A percentile compares a stretch with the other conserved stretches of the same genome.
phyloP scores from a whole-genome alignment of 2,797 vertebrate species.

The Artibeus jamaicensis region DNA sequence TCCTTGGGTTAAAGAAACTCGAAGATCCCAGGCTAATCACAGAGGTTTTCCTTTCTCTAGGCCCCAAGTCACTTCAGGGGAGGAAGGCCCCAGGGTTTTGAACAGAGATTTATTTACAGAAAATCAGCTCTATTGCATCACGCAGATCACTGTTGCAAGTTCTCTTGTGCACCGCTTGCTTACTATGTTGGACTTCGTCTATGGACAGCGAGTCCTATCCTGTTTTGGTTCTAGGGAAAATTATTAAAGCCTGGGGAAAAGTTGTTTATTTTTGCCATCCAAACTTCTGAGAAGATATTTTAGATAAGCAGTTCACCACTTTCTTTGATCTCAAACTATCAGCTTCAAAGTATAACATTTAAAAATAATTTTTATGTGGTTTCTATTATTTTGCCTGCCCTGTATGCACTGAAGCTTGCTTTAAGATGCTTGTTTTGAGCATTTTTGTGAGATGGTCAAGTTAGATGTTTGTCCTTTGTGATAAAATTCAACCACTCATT shows the following conservation, averaged over 20 bases:
- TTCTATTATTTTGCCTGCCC: conserved; percentile 63
- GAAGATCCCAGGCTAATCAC: neutral
- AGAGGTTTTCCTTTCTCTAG: neutral
- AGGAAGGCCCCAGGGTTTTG: neutral
- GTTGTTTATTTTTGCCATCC: conserved; percentile 71
- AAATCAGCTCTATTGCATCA: neutral
- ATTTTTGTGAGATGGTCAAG: conserved; percentile 71
- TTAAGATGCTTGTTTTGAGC: conserved; percentile 59
- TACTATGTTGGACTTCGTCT: neutral
- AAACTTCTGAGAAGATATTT: conserved; percentile 67
- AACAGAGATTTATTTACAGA: neutral
- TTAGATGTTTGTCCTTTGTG: conserved; percentile 55
- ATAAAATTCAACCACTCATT: conserved; percentile 45
- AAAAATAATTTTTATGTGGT: conserved; percentile 69
- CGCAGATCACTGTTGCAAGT: neutral
- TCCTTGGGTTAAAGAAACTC: neutral
- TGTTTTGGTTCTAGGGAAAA: conserved; percentile 49
- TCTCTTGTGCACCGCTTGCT: neutral
- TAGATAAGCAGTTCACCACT: conserved; percentile 58
- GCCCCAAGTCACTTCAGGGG: neutral
- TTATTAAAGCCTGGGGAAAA: conserved; percentile 42
- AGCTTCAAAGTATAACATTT: conserved; percentile 72
- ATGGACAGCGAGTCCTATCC: neutral
- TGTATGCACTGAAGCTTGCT: conserved; percentile 38
- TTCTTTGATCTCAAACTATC: conserved; percentile 73